Conservation (phyloP, 2,113 vertebrate species). For the Oreochromis tanganicae region DNA sequence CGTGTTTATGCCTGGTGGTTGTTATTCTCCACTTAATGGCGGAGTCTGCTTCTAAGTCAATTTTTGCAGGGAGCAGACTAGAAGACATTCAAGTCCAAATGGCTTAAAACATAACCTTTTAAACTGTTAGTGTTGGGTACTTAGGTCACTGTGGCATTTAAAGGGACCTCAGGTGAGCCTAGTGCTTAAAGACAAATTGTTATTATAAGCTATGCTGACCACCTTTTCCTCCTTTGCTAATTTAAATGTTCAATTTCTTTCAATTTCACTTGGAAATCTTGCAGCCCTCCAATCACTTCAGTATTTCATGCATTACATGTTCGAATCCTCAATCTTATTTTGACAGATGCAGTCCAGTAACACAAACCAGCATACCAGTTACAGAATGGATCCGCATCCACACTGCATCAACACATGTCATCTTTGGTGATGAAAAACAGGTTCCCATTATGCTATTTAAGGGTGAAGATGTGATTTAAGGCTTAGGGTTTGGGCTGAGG, state of each 20-base stretch:
- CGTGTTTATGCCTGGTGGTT: background rate
- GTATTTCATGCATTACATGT: rapidly evolving
- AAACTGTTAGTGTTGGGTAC: background rate
- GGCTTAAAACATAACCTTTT: background rate
- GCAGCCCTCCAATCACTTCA: rapidly evolving
- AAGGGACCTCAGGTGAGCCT: background rate
- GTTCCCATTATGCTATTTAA: background rate
- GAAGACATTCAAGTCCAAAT: background rate
- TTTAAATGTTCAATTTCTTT: background rate
- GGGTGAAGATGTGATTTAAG: rapidly evolving
- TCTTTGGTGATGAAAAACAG: background rate
- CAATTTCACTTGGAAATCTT: background rate
- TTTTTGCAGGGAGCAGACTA: background rate
- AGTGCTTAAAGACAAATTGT: background rate
- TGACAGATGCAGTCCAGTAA: background rate
- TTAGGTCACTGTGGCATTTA: background rate
- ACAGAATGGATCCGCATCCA: background rate
- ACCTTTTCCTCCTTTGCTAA: background rate
- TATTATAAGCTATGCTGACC: background rate
- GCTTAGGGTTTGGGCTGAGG: background rate
- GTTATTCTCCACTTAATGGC: background rate
- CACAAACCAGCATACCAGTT: background rate
- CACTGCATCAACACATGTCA: background rate
- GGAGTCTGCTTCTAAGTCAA: background rate
- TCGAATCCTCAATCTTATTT: background rate